These are phyloP conservation scores for Tadarida brasiliensis DNA, from an alignment of 2,797 vertebrate genomes.

Conservation along the genomic window DNA sequence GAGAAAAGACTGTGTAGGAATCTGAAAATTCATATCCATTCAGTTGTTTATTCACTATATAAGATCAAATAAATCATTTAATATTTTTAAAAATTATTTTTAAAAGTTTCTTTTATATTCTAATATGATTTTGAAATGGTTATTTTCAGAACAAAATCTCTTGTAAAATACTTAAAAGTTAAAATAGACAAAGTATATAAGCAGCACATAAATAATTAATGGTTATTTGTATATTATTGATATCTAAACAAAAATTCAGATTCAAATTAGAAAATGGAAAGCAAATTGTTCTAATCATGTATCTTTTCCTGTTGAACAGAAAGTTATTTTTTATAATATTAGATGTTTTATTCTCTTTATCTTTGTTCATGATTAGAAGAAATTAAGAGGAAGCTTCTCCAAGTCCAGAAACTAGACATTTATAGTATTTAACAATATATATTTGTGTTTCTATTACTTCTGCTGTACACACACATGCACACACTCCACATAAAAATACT, in stretches of 20 bases:
- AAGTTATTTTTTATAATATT: slow-evolving; percentile 72
- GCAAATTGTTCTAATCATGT: slow-evolving; percentile 66
- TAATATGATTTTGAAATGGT: slow-evolving; percentile 23
- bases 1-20: neutral
- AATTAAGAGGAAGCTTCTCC: slow-evolving; percentile 58
- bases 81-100: neutral
- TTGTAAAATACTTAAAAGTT: slow-evolving; percentile 6
- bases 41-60: neutral
- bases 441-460: slow-evolving; percentile 64
- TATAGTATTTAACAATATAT: slow-evolving; percentile 62
- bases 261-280: slow-evolving; percentile 73
- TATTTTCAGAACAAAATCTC: neutral
- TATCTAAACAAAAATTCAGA: slow-evolving; percentile 71
- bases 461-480: neutral
- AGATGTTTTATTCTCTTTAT: slow-evolving; percentile 67
- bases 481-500: neutral
- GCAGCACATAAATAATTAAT: slow-evolving; percentile 35
- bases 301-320: slow-evolving; percentile 67
- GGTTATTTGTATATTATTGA: slow-evolving; percentile 49
- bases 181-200: neutral
- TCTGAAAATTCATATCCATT: neutral
- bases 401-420: slow-evolving; percentile 52
- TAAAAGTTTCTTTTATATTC: neutral
- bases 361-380: slow-evolving; percentile 67
- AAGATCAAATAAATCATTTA: neutral